phyloP scores from a whole-genome alignment of 2,113 vertebrate genomes.

The Zosterops japonicus region DNA sequence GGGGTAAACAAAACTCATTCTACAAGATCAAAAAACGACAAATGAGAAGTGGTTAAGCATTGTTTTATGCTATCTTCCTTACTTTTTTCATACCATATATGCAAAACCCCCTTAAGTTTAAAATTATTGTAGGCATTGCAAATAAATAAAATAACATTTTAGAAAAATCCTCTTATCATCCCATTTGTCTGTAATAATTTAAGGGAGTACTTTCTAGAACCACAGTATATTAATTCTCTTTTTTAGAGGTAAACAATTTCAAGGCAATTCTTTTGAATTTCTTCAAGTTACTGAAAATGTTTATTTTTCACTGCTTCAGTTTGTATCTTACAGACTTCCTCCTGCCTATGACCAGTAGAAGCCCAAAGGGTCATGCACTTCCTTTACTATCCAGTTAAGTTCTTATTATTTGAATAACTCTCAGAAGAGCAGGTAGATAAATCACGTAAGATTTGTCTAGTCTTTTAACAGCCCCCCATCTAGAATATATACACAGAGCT shows the following conservation, averaged over 20 bases:
- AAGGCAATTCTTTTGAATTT: background rate
- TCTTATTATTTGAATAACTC: background rate
- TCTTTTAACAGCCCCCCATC: background rate
- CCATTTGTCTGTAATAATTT: background rate
- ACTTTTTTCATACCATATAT: background rate
- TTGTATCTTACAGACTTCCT: background rate
- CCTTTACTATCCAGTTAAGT: background rate
- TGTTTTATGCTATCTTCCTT: background rate
- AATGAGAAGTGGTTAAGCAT: background rate
- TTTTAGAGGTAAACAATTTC: background rate
- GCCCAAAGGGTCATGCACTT: background rate
- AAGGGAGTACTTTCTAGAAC: background rate
- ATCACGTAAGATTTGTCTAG: background rate
- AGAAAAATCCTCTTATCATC: background rate
- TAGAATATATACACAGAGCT: background rate
- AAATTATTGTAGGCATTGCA: background rate
- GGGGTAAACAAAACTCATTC: background rate
- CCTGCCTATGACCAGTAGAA: background rate
- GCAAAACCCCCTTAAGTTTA: background rate
- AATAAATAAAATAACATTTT: background rate
- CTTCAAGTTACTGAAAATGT: background rate
- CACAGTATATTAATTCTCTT: background rate
- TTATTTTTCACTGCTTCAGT: background rate
- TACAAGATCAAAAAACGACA: background rate
- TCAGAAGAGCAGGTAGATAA: background rate